phyloP scores from a whole-genome alignment of 2,113 vertebrate genomes.

The Menidia beryllina region DNA sequence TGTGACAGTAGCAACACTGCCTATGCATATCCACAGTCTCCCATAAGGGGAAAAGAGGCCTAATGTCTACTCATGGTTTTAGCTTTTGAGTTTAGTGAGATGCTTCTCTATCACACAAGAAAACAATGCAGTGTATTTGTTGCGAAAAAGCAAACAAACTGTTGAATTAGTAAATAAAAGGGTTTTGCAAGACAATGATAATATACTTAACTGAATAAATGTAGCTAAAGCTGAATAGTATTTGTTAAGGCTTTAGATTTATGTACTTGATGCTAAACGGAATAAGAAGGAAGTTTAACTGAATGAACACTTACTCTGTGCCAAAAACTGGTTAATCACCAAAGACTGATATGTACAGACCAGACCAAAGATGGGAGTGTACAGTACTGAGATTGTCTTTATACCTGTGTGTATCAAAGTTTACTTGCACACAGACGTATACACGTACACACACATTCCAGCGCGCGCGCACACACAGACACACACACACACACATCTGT shows the following conservation, averaged over 20 bases:
- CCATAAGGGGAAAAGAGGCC: slow-evolving; percentile 37
- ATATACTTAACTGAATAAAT: slow-evolving; percentile 64
- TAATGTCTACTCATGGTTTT: slow-evolving; percentile 23
- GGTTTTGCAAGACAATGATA: slow-evolving; percentile 58
- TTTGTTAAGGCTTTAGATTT: slow-evolving; percentile 76
- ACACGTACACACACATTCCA: too few species aligned
- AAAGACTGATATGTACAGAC: slow-evolving; percentile 69
- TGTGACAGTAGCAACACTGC: slow-evolving; percentile 49
- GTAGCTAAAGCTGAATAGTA: slow-evolving; percentile 58
- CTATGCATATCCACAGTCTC: slow-evolving; percentile 32
- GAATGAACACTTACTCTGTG: slow-evolving; percentile 26
- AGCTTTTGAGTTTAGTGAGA: slow-evolving; percentile 28
- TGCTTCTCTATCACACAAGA: slow-evolving; percentile 4
- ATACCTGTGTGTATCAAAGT: slow-evolving; percentile 61
- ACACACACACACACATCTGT: slow-evolving; percentile 29
- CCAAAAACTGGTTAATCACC: slow-evolving; percentile 32
- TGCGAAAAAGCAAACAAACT: slow-evolving; percentile 52
- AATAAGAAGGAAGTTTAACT: slow-evolving; percentile 42
- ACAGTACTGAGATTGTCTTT: slow-evolving; percentile 76
- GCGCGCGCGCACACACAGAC: too few species aligned
- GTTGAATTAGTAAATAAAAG: slow-evolving; percentile 44
- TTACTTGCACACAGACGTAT: slow-evolving; percentile 39
- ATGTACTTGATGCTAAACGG: slow-evolving; percentile 62
- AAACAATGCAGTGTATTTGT: slow-evolving; percentile 37
- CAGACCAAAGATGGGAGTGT: slow-evolving; percentile 67